Conservation (phyloP, 2,113 vertebrate species). For the Rhinogobius similis region DNA sequence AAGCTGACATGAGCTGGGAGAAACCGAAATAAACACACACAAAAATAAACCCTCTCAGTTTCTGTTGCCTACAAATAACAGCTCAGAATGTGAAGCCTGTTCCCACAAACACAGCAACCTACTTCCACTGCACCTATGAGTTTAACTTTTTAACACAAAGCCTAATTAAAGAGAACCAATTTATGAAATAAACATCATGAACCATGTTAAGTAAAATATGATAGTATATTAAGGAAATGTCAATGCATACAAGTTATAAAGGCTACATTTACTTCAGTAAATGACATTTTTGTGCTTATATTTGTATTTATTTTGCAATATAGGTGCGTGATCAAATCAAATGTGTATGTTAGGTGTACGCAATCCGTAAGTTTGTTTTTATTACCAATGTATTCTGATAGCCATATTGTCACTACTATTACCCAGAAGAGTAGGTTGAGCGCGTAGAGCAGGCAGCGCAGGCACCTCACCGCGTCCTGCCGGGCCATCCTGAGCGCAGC, state of each 20-base stretch:
- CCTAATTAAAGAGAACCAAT: not conserved
- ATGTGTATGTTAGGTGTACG: not conserved
- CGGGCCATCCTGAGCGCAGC: constrained; percentile 87
- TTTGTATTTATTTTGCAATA: not conserved
- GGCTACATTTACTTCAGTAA: too few relatives aligned
- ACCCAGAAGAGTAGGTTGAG: constrained; percentile 98
- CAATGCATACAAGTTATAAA: not conserved
- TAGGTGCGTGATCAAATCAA: not conserved
- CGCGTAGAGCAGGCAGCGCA: constrained; percentile 91
- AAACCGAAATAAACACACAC: constrained; percentile 37
- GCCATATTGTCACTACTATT: constrained; percentile 65
- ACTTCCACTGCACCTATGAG: constrained; percentile 1
- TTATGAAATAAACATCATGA: not conserved
- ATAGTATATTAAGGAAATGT: not conserved
- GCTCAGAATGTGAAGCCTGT: constrained; percentile 54
- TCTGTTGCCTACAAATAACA: constrained; percentile 72
- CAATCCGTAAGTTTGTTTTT: not conserved
- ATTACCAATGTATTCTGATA: not conserved
- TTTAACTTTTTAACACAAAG: not conserved
- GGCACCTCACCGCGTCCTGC: constrained; percentile 95
- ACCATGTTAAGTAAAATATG: not conserved
- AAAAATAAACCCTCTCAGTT: constrained; percentile 46
- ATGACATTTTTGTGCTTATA: too few relatives aligned
- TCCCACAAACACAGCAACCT: constrained; percentile 9
- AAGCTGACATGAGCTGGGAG: constrained; percentile 90